Base-by-base conservation (phyloP, 2,797 vertebrate genomes). In the Pogoniulus pusillus region DNA sequence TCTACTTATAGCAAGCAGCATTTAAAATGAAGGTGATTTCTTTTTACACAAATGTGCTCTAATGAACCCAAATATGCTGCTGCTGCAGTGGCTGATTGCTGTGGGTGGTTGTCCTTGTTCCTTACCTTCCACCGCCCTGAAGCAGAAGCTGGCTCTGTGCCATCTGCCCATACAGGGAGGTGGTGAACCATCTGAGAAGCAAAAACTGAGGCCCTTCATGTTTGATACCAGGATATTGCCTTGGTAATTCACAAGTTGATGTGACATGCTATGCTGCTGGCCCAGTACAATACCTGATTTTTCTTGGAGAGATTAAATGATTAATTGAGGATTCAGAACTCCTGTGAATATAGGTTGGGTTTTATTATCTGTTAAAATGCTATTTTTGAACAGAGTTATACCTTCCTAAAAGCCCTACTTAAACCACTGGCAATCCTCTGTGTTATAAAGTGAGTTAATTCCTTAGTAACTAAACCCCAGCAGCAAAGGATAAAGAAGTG, bases 381-480 rank as follows among this genome's bases (percentile, higher is more conserved):
- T 85, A 30, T 43, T 53, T 51, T 32, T 16, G n/a, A 79, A 41
- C 55, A 58, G 10, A 90, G 16, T 18, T 69, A 9, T 4, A 72
- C 51, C 54, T 34, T 26, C 12, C 14, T 39, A 39, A 68, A 73
- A 84, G 14, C 22, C 9, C 32, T 32, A 7, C 16, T n/a, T 82
- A 90, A 91, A 88, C 26, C 60, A 47, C 78, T 3, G 15, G 45
- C 81, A 84, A 59, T 70, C 22, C 70, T 92, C 26, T 81, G 55
- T 43, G 45, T 87, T 85, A 79, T 41, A 39, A 84, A 87, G 62
- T 37, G 58, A 53, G 74, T 77, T 80, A 93, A 90, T 92, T 92
- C 68, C 51, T 93, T 93, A 88, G 71, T 82, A 93, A 77, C 77
- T 45, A 62, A 89, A 51, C 43, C 29, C 71, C 59, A 73, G 60